Conservation (phyloP, 2,888 invertebrate species). For the Coecobrya sp. region DNA sequence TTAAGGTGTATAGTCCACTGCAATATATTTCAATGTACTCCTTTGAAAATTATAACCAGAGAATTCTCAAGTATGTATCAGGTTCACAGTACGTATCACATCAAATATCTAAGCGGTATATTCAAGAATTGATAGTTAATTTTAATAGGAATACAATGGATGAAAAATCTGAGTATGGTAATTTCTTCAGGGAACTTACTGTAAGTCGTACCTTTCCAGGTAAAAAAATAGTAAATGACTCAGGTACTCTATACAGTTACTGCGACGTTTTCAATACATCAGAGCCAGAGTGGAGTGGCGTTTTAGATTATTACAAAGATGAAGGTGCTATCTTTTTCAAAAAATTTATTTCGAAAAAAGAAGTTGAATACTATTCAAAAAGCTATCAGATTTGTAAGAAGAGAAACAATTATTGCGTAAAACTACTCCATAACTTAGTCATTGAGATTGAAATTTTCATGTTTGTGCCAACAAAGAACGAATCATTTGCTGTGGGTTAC, state of each 20-base stretch:
- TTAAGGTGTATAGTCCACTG: background rate
- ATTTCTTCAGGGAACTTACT: background rate
- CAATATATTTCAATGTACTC: slow-evolving; percentile 18
- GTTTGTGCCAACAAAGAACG: background rate
- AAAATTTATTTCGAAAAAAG: too few species aligned
- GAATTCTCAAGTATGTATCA: background rate
- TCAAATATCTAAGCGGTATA: slow-evolving; percentile 6
- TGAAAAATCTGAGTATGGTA: background rate
- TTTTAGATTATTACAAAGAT: too few species aligned
- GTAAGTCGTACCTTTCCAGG: background rate
- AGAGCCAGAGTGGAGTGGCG: too few species aligned
- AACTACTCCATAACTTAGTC: background rate
- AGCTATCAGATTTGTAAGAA: too few species aligned
- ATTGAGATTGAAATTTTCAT: slow-evolving; percentile 27
- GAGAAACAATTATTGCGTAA: slow-evolving; percentile 3
- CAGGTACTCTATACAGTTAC: too few species aligned
- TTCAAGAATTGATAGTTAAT: background rate
- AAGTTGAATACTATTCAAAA: too few species aligned
- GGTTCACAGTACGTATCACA: background rate
- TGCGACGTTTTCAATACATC: too few species aligned
- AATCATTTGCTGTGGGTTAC: background rate
- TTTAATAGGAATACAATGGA: background rate
- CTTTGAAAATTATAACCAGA: slow-evolving; percentile 29
- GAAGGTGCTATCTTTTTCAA: too few species aligned
- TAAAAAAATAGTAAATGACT: too few species aligned